A percentile compares a stretch with the other conserved stretches of the same genome.
Conservation (phyloP, 2,888 invertebrate genomes). For the Pterostichus madidus region DNA sequence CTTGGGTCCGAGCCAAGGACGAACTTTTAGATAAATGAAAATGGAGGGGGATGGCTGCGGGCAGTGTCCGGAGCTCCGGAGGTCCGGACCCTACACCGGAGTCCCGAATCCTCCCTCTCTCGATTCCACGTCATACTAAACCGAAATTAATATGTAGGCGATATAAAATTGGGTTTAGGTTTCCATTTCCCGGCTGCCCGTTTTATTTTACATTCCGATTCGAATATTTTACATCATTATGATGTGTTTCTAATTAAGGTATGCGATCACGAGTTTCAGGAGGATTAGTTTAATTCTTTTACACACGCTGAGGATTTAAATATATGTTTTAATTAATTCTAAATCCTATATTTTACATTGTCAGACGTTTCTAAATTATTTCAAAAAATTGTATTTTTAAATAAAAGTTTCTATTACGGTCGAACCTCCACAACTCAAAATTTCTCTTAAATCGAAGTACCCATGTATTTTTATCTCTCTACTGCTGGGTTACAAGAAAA, state of each 20-base stretch:
- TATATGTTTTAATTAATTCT: too few species aligned
- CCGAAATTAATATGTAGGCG: conserved; percentile 22
- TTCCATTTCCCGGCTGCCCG: neutral
- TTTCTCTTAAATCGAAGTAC: too few species aligned
- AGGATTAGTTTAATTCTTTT: neutral
- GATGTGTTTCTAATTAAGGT: conserved; percentile 1
- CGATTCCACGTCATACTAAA: neutral
- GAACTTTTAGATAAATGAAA: conserved; percentile 66
- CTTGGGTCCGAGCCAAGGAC: conserved; percentile 66
- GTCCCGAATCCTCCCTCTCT: neutral
- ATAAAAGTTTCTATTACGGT: too few species aligned
- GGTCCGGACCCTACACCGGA: neutral
- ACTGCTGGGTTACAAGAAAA: too few species aligned
- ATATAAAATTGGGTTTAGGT: conserved; percentile 9
- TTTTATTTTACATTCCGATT: conserved; percentile 31
- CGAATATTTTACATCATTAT: conserved; percentile 38
- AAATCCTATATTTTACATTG: too few species aligned
- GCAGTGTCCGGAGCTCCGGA: neutral
- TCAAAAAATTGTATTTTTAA: too few species aligned
- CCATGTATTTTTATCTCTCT: too few species aligned
- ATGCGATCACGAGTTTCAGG: neutral
- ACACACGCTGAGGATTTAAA: too few species aligned
- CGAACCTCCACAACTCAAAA: too few species aligned
- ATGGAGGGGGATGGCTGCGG: conserved; percentile 6
- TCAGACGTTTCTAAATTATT: too few species aligned